Evolutionary conservation across 1,140 invertebrate genomes (phyloP).

Genomic region (Bombus superbus): DNA sequence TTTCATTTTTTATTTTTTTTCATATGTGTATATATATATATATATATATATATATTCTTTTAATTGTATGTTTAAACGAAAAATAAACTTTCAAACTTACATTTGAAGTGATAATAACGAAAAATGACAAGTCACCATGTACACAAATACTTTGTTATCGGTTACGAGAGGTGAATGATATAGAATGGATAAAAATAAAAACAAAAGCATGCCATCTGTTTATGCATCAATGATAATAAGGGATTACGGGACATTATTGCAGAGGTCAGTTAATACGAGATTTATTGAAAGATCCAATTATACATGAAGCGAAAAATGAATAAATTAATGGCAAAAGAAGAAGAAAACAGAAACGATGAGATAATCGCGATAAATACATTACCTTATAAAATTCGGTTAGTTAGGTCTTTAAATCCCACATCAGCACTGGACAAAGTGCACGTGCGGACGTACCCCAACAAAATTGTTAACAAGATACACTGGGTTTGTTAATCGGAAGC

Average conservation of each 20-base stretch:
- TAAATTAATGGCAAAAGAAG: background rate
- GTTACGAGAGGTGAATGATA: background rate
- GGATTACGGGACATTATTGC: background rate
- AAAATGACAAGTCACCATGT: background rate
- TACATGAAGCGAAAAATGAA: background rate
- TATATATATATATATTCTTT: background rate
- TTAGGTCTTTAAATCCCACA: conserved; percentile 20
- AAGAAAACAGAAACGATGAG: background rate
- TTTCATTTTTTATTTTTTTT: background rate
- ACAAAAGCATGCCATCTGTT: conserved; percentile 26
- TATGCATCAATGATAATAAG: background rate
- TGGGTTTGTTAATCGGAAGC: conserved; percentile 80
- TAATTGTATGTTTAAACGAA: background rate
- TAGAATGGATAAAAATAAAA: conserved; percentile 15
- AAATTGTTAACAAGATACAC: conserved; percentile 62
- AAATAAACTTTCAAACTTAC: background rate
- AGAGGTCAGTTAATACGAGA: background rate
- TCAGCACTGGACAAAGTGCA: conserved; percentile 30
- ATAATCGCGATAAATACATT: conserved; percentile 40
- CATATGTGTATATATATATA: too few species aligned
- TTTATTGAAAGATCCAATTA: background rate
- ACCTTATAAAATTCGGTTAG: conserved; percentile 40
- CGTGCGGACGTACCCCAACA: conserved; percentile 40
- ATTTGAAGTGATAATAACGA: background rate
- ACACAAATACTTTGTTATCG: background rate